Evolutionary conservation across 2,113 vertebrate species (phyloP).

Genomic region (Pollimyrus isidori): DNA sequence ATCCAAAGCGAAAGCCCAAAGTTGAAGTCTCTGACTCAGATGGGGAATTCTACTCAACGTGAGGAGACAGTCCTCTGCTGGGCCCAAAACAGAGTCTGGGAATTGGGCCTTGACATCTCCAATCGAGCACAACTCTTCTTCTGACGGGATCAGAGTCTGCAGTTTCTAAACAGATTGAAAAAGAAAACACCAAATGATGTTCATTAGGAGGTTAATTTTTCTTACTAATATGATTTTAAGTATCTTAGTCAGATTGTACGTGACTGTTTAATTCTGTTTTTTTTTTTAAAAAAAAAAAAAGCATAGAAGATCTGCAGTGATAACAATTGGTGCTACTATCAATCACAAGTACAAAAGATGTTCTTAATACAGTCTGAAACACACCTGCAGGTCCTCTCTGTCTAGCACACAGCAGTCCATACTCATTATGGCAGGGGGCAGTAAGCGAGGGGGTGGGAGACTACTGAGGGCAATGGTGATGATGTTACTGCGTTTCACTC

Average conservation of each 20-base stretch:
- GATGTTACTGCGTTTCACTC: conserved; percentile 65
- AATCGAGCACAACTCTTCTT: conserved; percentile 58
- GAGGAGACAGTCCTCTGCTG: conserved; percentile 59
- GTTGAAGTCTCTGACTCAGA: conserved; percentile 55
- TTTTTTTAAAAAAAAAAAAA: not conserved
- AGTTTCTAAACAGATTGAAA: conserved; percentile 46
- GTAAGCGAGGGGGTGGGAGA: conserved; percentile 57
- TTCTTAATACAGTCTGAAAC: not conserved
- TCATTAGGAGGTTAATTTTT: not conserved
- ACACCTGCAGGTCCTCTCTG: conserved; percentile 62
- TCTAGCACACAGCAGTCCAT: conserved; percentile 67
- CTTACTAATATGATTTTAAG: not conserved
- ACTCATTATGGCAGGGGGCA: conserved; percentile 58
- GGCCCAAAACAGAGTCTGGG: conserved; percentile 42
- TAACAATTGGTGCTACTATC: not conserved
- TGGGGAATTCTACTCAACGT: conserved; percentile 53
- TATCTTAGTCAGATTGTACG: not conserved
- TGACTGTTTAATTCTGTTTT: not conserved
- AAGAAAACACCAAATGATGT: not conserved
- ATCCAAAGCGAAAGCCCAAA: conserved; percentile 65
- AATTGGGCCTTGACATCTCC: conserved; percentile 48
- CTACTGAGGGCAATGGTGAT: conserved; percentile 63
- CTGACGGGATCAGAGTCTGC: conserved; percentile 52
- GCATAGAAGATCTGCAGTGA: not conserved
- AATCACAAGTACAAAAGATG: not conserved